Evolutionary conservation across 2,113 vertebrate genomes (phyloP).

Genomic region (Hydrolagus affinis): DNA sequence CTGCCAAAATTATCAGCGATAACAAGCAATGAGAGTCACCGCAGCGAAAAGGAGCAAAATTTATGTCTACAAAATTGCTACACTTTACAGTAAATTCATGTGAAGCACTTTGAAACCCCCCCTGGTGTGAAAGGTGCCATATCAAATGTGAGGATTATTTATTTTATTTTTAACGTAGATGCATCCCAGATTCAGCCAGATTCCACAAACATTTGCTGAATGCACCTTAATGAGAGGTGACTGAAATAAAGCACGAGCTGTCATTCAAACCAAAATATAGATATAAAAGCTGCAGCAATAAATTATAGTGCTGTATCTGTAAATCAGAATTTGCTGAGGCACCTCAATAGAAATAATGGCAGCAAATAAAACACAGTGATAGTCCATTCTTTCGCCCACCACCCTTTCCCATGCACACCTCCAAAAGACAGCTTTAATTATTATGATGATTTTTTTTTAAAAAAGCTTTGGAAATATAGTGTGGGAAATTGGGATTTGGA

Average conservation of each 20-base stretch:
- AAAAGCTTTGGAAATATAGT: slow-evolving; percentile 20
- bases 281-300: neutral
- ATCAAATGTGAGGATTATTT: too few species aligned
- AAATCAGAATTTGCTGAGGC: neutral
- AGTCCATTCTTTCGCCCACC: neutral
- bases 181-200: neutral
- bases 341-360: neutral
- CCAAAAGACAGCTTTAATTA: neutral
- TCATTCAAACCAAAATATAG: neutral
- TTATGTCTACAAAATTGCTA: neutral
- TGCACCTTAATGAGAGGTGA: neutral
- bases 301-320: neutral
- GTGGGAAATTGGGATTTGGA: slow-evolving; percentile 34
- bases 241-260: neutral
- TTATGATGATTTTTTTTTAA: neutral
- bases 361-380: neutral
- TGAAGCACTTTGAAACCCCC: too few species aligned
- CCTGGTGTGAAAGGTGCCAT: too few species aligned
- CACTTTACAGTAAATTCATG: too few species aligned
- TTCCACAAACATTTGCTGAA: neutral
- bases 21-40: neutral
- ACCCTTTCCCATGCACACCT: neutral
- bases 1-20: neutral
- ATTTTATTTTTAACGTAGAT: too few species aligned
- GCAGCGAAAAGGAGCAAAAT: neutral